Base-by-base conservation (phyloP, 2,888 invertebrate species). In the Euzophera pinguis region DNA sequence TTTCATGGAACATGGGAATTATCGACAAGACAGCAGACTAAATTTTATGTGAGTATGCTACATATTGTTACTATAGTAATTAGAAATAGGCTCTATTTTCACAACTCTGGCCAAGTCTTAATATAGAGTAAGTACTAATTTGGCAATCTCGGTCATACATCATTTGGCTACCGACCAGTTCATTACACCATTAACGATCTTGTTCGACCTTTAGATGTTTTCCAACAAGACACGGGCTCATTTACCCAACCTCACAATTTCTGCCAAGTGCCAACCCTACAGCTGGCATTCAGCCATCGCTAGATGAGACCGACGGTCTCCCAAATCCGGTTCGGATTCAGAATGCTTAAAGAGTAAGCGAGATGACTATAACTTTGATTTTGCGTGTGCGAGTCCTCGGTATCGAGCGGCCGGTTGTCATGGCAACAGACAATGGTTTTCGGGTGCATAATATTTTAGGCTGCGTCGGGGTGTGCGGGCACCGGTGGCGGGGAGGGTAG, bases 371-470 rank as follows among this genome's bases (percentile, higher is more conserved):
- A 86, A 67, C 68, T 73, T 75, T 79, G 79, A 79, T 80, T 78
- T 74, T 79, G 74, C 74, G 73, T 68, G 76, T 76, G 73, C 73
- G 71, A 79, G 73, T 68, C 64, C 66, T 65, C 63, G 73, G 79
- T 89, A 90, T 90, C 83, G 90, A 88, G 88, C 89, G 89, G 78
- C 54, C 64, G 71, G 90, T 91, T 77, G 87, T 81, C 84, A 89
- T 89, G 81, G 86, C 71, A 90, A 91, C 90, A 87, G 90, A 89
- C 89, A 90, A 89, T 88, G 89, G 89, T 78, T 90, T 90, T 90
- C 81, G 90, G 90, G 90, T 90, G 90, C 90, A 90, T 90, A 90
- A 90, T 90, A 90, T 90, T 90, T 90, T 90, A 88, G 86, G 86
- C 81, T 84, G 82, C 85, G 88, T 73, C 79, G 78, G 79, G 79